Base-by-base conservation (phyloP, 2,797 vertebrate species). In the Jordanella pulchra region DNA sequence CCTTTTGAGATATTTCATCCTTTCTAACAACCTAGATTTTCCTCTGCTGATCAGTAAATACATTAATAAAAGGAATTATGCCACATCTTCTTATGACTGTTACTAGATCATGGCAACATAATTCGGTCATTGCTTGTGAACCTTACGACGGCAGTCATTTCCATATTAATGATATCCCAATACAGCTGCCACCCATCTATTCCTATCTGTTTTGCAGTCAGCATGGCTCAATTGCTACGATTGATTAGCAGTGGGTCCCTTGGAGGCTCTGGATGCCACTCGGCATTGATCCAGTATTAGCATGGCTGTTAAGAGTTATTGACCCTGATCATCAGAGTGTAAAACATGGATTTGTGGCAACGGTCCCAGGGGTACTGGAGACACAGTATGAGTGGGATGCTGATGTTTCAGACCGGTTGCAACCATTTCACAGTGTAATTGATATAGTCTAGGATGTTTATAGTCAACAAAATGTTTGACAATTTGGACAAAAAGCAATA, bases 241-340 rank as follows among this genome's bases (percentile, higher is more conserved):
- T 87, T 55, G 67, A 87, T 86, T 74, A 66, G 69, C 1, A 1
- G 63, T 14, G 3, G 50, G 75, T 81, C 70, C 72, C 42, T 61
- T 47, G 65, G 67, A 80, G 74, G 73, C 73, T 23, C 14, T 63
- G 76, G 64, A 87, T 73, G 74, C 70, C 72, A 68, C 78, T 39
- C 47, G 56, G 42, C 78, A 89, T 89, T 5, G 89, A 90, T 88
- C 72, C 13, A 28, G 75, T 78, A 82, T 90, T 88, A 91, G 78
- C 47, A 4, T 67, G 54, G 69, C 73, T 56, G 30, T 80, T 88
- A 76, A 75, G 67, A 75, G 65, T 78, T 89, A 86, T 78, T 89
- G 87, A 91, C 79, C 73, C 69, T 56, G 77, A 72, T 47, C 60
- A 53, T 77, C 77, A 78, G 76, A 53, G 47, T 73, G 78, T 67